These are phyloP conservation scores for Ametastegia equiseti DNA, from an alignment of 2,888 invertebrate species.

Conservation along the genomic window DNA sequence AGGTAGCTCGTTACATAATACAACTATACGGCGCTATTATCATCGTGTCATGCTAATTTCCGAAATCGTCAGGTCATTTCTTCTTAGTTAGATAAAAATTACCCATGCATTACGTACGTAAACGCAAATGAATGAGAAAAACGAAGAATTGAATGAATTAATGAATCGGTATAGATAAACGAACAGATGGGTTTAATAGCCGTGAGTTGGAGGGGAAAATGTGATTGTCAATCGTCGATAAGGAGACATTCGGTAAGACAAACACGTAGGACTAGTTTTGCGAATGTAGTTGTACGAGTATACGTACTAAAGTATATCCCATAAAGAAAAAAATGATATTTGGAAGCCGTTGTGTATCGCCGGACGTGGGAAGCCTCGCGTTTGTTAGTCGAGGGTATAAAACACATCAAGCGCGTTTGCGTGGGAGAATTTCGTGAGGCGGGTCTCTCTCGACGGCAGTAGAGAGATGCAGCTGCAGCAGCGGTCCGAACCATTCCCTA, in stretches of 20 bases:
- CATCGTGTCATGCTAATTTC: too few species aligned
- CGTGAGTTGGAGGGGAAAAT: neutral
- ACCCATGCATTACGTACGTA: neutral
- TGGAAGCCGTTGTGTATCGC: neutral
- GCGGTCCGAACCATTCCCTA: neutral
- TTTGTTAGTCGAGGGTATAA: neutral
- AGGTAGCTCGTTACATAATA: neutral
- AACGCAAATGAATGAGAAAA: neutral
- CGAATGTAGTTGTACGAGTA: too few species aligned
- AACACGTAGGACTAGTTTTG: neutral
- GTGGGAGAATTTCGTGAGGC: slow-evolving; percentile 31
- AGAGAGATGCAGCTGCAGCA: neutral
- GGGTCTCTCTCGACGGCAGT: neutral
- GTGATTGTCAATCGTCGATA: slow-evolving; percentile 15
- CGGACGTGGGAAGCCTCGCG: slow-evolving; percentile 38
- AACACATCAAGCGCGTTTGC: slow-evolving; percentile 16
- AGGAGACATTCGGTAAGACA: neutral
- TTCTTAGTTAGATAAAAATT: neutral
- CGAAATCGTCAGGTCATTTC: neutral
- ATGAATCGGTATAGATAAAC: too few species aligned
- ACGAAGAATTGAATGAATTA: neutral
- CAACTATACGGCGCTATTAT: too few species aligned
- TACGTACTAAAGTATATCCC: too few species aligned
- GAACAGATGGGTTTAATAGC: neutral
- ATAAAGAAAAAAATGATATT: too few species aligned